Evolutionary conservation across 2,797 vertebrate genomes (phyloP).

Genomic region (Neomorphus geoffroyi): DNA sequence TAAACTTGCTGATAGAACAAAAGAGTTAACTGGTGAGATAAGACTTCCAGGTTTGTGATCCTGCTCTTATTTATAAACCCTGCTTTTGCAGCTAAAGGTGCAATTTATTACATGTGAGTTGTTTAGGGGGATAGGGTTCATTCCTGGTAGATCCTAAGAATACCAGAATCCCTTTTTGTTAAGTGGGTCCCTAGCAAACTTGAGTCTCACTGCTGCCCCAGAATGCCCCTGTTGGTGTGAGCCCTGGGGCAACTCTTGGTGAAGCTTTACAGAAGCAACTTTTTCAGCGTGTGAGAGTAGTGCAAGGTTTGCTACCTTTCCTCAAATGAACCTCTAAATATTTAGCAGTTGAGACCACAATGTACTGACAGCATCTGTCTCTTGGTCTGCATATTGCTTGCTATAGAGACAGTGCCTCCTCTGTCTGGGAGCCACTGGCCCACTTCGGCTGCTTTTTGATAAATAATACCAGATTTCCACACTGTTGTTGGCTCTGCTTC

Average conservation of each 20-base stretch:
- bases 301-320: not conserved
- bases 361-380: not conserved
- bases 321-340: not conserved
- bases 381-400: not conserved
- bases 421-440: not conserved
- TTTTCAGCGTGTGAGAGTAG: not conserved
- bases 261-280: not conserved
- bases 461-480: not conserved
- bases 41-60: not conserved
- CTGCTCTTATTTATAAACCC: not conserved
- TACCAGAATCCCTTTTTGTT: not conserved
- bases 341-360: not conserved
- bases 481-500: not conserved
- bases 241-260: not conserved
- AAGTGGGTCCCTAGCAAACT: not conserved
- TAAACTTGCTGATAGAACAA: not conserved
- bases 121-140: not conserved
- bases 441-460: not conserved
- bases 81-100: not conserved
- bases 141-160: not conserved
- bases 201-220: not conserved
- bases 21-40: not conserved
- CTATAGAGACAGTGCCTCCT: not conserved
- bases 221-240: not conserved
- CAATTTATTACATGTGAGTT: not conserved